These are phyloP conservation scores for Scaptomyza cyrtandrae DNA, from an alignment of 2,888 invertebrate genomes.

Conservation along the genomic window DNA sequence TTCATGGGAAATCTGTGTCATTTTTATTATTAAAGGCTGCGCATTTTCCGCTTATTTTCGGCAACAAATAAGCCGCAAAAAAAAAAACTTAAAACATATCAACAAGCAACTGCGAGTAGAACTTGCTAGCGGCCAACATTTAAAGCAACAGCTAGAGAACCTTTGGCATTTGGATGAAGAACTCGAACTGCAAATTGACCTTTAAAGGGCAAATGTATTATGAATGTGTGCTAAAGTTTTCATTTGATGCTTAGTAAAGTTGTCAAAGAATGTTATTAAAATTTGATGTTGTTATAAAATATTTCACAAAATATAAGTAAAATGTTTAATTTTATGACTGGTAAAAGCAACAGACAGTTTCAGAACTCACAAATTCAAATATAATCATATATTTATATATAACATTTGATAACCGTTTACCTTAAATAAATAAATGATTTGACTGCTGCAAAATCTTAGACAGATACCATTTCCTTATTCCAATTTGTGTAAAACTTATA, in stretches of 20 bases:
- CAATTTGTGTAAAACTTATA: too few species aligned
- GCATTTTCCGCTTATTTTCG: slow-evolving; percentile 44
- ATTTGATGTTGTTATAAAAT: not conserved
- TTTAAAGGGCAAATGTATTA: not conserved
- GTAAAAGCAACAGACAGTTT: not conserved
- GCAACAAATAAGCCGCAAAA: slow-evolving; percentile 21
- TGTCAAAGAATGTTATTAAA: not conserved
- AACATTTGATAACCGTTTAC: too few species aligned
- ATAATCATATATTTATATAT: not conserved
- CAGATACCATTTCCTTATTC: too few species aligned
- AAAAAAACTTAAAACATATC: not conserved
- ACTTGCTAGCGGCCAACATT: slow-evolving; percentile 32
- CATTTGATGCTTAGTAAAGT: not conserved
- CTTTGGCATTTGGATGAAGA: slow-evolving; percentile 1
- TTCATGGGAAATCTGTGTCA: slow-evolving; percentile 67
- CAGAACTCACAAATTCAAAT: not conserved
- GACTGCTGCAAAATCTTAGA: too few species aligned
- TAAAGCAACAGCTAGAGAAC: slow-evolving; percentile 5
- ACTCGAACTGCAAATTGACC: not conserved
- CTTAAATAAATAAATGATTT: too few species aligned
- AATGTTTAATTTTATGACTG: not conserved
- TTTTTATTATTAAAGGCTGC: slow-evolving; percentile 77
- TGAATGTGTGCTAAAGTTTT: not conserved
- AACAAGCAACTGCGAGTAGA: not conserved
- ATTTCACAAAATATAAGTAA: not conserved